Base-by-base conservation (phyloP, 1,140 invertebrate species). In the Teleogryllus occipitalis region DNA sequence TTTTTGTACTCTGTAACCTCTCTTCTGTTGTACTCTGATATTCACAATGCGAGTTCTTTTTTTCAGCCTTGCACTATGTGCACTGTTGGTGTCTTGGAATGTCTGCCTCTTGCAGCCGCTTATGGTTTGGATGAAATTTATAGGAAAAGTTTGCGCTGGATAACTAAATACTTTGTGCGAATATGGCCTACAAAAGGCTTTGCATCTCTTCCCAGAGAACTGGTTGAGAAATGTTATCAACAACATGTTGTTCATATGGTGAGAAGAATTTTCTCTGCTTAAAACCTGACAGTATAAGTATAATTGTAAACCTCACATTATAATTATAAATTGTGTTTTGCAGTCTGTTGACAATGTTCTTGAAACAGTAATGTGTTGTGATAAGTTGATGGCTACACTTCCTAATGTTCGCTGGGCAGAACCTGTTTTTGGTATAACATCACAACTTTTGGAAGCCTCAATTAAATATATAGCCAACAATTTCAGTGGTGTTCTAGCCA, bases 111-210 rank as follows among this genome's bases (percentile, higher is more conserved):
- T 39, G 92, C 94, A 14, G 90, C 94, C 21, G 91, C 93, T 39
- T 96, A 96, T 85, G 93, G 94, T 7, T 87, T 97, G n/a, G 94
- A 95, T 83, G 95, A 96, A 84, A 87, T 97, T 1, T 94, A 96
- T 85, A 89, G 93, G 79, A 95, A 94, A 86, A 95, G 93, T 83
- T 85, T 96, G 21, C 88, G 91, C 80, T 97, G 95, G 95, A 92
- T 96, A 8, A 95, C 93, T 2, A 91, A 92, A 82, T 89, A 97
- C 86, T 96, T 96, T 84, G 89, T 93, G 10, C 89, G 92, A 83
- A 92, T 97, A 47, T 97, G 95, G 95, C 92, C 94, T 0, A 95
- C 93, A 0, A 93, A 95, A 83, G 90, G 92, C 22, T 96, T 97
- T 86, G 93, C 94, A 0, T 90, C 91, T 80, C 85, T 97, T 75